phyloP scores from a whole-genome alignment of 2,113 vertebrate genomes.

The Eurypyga helias region DNA sequence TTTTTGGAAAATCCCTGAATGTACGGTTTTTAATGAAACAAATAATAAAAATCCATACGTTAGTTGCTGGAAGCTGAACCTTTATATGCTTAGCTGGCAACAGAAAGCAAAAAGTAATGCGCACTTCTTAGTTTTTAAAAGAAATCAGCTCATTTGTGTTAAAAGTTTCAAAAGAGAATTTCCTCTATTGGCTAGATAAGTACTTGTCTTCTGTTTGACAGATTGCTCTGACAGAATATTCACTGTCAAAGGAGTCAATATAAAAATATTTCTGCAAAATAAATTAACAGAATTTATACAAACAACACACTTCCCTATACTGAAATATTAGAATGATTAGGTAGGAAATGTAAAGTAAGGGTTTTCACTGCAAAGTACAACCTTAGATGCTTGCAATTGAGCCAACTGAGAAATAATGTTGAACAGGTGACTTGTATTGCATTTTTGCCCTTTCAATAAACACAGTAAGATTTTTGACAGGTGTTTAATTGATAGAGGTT shows the following conservation, averaged over 20 bases:
- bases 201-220: neutral
- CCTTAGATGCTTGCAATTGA: neutral
- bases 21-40: neutral
- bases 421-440: neutral
- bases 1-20: neutral
- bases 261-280: neutral
- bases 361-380: neutral
- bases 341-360: neutral
- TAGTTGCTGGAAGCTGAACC: neutral
- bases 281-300: neutral
- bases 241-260: rapidly evolving
- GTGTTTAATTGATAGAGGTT: neutral
- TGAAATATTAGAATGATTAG: neutral
- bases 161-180: neutral
- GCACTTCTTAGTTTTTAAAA: neutral
- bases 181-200: neutral
- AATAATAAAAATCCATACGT: neutral
- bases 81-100: neutral
- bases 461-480: neutral
- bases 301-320: neutral
- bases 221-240: neutral
- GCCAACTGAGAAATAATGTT: neutral
- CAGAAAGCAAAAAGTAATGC: neutral
- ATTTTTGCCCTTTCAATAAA: neutral
- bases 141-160: rapidly evolving